phyloP scores from a whole-genome alignment of 2,797 vertebrate genomes.

The Rhincodon typus region DNA sequence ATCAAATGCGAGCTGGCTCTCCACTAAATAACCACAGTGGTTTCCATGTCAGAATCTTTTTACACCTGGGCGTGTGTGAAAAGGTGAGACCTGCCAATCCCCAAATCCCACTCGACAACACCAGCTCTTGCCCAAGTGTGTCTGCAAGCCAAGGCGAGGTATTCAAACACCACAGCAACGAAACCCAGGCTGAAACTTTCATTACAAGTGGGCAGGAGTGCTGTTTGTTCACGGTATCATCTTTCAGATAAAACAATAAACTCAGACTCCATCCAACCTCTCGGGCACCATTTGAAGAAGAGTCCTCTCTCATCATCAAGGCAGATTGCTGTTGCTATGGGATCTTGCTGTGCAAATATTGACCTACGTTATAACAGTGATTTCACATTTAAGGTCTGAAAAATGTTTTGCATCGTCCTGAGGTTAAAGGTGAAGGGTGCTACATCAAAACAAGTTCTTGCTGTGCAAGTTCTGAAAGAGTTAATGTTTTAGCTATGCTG shows the following conservation, averaged over 20 bases:
- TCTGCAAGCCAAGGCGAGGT: neutral
- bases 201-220: neutral
- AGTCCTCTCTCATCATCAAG: neutral
- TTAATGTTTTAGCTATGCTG: no score
- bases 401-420: neutral
- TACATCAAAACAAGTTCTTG: no score
- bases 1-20: neutral
- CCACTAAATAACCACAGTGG: neutral
- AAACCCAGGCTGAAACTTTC: neutral
- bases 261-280: neutral
- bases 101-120: neutral
- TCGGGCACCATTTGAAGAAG: neutral
- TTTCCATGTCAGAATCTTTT: neutral
- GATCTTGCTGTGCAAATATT: neutral
- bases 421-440: no score
- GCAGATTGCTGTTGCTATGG: neutral
- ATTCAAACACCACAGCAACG: neutral
- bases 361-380: neutral
- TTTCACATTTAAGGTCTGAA: neutral
- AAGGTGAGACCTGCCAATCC: neutral
- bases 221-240: neutral
- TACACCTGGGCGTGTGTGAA: neutral
- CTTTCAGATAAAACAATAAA: neutral
- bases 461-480: no score
- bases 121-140: no score